Evolutionary conservation across 2,113 vertebrate species (phyloP), one percentile per base, ranked within the genome.

Genomic region (Trematomus loennbergii): DNA sequence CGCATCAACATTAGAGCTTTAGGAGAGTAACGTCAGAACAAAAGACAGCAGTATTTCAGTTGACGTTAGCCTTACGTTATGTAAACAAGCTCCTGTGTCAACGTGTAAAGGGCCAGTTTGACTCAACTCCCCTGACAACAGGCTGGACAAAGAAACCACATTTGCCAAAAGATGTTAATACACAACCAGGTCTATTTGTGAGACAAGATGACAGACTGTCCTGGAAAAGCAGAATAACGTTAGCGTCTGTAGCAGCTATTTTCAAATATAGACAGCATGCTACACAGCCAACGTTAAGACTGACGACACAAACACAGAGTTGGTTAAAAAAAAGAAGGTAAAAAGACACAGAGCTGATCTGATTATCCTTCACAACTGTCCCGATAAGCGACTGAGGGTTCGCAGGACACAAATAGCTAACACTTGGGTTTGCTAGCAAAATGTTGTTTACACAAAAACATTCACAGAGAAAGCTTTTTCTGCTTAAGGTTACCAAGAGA

Each of bases 361-460:
- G 79, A 78, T 84, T 60, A 68, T 72, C 67, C 75, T 55, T 72
- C 64, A 79, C 75, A 88, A 81, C 72, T 88, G 87, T 79, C 85
- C 77, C 74, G 78, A 88, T 80, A 61, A 49, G 72, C 84, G 61
- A 87, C 70, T 63, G 61, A 12, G 63, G 80, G 57, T 73, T 83
- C 81, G 70, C 75, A 80, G 82, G 79, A 87, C 83, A 89, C 79
- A 89, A 88, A 90, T 88, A 92, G 85, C 89, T 86, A 85, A 86
- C 90, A 86, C 82, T 91, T 87, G 83, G 90, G 87, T 92, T 88
- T 91, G 90, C 91, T 92, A 92, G 87, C 89, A 83, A 89, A 91
- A 92, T 80, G 83, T 92, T 93, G 91, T 93, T 92, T 91, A 93
- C 92, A 92, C 89, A 89, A 91, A 91, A 91, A 79, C 78, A 84